Conservation (phyloP, 1,140 invertebrate species). For the Bradynema listronoti region DNA sequence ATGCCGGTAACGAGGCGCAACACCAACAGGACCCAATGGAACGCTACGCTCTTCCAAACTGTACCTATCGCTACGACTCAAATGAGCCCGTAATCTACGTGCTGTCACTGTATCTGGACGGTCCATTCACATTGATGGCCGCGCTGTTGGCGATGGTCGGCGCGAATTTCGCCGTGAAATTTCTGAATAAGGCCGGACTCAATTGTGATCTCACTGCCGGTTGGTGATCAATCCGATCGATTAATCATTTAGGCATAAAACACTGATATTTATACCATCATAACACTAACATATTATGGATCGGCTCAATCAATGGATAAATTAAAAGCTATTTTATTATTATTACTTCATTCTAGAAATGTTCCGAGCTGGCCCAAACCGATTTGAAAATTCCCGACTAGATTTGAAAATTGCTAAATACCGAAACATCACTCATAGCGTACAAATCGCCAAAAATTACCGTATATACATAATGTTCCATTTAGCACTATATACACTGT, state of each 20-base stretch:
- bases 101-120: conserved; percentile 36
- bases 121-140: conserved; percentile 37
- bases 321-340: not conserved
- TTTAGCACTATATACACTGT: conserved; percentile 42
- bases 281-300: conserved; percentile 3
- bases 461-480: conserved; percentile 1
- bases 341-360: not conserved
- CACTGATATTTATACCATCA: not conserved
- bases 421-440: not conserved
- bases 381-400: not conserved
- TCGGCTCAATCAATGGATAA: conserved; percentile 3
- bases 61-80: conserved; percentile 33
- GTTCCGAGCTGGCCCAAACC: not conserved
- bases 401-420: conserved; percentile 10
- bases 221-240: too few species aligned
- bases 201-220: conserved; percentile 40
- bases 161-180: conserved; percentile 32
- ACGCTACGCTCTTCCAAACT: too few species aligned
- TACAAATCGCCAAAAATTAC: not conserved
- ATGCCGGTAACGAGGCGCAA: too few species aligned
- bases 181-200: conserved; percentile 34
- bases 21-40: too few species aligned
- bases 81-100: conserved; percentile 16
- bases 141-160: conserved; percentile 38
- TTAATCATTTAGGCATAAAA: not conserved